Conservation (phyloP, 1,140 invertebrate species). For the Platyscapa corneri region DNA sequence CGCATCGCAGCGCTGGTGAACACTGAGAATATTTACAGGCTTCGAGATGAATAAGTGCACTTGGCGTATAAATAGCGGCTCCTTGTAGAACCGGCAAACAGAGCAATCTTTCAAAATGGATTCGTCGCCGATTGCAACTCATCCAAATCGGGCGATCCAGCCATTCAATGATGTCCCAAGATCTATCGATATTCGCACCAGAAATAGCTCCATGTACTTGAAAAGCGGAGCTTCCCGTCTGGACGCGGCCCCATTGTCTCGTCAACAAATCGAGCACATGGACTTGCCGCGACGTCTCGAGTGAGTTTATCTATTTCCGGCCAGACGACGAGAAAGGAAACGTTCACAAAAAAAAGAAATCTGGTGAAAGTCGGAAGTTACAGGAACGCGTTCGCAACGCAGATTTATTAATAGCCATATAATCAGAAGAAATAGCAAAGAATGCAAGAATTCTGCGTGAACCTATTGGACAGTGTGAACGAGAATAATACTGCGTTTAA, state of each 20-base stretch:
- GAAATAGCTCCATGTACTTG: neutral
- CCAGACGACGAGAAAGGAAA: constrained; percentile 3
- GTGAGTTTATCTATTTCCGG: constrained; percentile 36
- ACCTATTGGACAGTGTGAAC: neutral
- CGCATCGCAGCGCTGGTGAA: neutral
- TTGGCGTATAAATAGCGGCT: neutral
- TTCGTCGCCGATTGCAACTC: neutral
- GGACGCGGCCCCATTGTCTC: neutral
- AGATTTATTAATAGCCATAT: neutral
- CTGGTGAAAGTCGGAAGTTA: neutral
- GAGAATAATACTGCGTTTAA: neutral
- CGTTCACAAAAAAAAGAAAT: neutral
- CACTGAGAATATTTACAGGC: neutral
- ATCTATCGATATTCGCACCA: neutral
- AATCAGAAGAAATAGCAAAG: neutral
- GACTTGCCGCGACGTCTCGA: neutral
- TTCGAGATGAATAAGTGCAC: neutral
- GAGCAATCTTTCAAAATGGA: neutral
- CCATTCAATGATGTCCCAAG: neutral
- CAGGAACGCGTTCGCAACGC: neutral
- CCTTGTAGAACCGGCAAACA: no score
- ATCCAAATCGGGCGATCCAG: neutral
- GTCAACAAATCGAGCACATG: neutral
- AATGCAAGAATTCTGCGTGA: neutral
- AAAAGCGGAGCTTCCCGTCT: neutral